Evolutionary conservation across 2,888 invertebrate genomes (phyloP).

Genomic region (Cyclophora albipunctata): DNA sequence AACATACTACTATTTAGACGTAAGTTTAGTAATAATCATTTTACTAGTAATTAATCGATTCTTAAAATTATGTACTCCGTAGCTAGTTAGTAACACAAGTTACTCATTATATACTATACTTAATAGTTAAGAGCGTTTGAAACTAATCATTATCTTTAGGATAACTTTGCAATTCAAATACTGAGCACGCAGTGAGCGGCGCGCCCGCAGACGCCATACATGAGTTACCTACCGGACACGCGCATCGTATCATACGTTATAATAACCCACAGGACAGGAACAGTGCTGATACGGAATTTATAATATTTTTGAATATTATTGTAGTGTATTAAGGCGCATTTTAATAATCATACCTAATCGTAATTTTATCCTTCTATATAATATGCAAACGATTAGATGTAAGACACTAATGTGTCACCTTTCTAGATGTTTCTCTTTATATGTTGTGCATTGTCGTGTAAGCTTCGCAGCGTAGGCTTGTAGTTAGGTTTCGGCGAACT

Average conservation of each 20-base stretch:
- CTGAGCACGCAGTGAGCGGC: constrained; percentile 4
- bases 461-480: constrained; percentile 64
- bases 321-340: constrained; percentile 65
- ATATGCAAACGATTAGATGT: constrained; percentile 57
- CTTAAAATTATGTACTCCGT: constrained; percentile 64
- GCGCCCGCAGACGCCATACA: constrained; percentile 24
- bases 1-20: constrained; percentile 53
- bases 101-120: constrained; percentile 30
- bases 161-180: constrained; percentile 27
- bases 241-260: constrained; percentile 5
- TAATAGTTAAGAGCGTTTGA: constrained; percentile 41
- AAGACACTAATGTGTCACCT: constrained; percentile 56
- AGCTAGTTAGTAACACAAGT: constrained; percentile 53
- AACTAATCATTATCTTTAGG: constrained; percentile 34
- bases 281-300: constrained; percentile 37
- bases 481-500: constrained; percentile 70
- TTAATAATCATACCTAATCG: constrained; percentile 55
- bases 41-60: constrained; percentile 63
- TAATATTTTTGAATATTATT: constrained; percentile 52
- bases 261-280: constrained; percentile 11
- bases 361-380: constrained; percentile 66
- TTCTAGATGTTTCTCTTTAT: constrained; percentile 64
- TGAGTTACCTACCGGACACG: constrained; percentile 34
- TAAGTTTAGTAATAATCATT: constrained; percentile 50
- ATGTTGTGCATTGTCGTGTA: constrained; percentile 67